These are phyloP conservation scores for Pterostichus madidus DNA, from an alignment of 2,888 invertebrate species.

Conservation along the genomic window DNA sequence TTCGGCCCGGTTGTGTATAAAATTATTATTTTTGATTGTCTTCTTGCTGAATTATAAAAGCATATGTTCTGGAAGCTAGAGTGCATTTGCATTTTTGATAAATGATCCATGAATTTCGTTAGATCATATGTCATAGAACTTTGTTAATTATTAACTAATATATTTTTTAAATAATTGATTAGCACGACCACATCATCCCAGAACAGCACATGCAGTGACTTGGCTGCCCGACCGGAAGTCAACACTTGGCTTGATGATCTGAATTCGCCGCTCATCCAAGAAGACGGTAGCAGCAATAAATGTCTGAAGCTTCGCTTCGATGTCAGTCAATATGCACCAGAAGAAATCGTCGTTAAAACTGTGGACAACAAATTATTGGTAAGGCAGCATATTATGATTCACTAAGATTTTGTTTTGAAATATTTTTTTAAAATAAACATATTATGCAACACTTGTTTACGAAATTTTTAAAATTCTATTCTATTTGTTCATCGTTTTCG, in stretches of 20 bases:
- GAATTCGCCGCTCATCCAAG: conserved; percentile 95
- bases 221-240: conserved; percentile 79
- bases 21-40: too few relatives aligned
- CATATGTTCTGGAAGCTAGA: too few relatives aligned
- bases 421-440: neutral
- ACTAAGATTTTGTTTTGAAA: conserved; percentile 13
- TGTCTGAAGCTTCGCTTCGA: conserved; percentile 97
- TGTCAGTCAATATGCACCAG: conserved; percentile 97
- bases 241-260: conserved; percentile 90
- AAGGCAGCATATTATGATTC: conserved; percentile 74
- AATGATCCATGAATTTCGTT: neutral
- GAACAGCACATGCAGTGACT: conserved; percentile 82
- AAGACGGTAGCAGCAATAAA: conserved; percentile 96
- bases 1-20: too few relatives aligned
- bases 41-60: too few relatives aligned
- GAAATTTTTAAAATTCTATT: conserved; percentile 6
- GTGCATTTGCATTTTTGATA: too few relatives aligned
- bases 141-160: neutral
- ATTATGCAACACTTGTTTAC: conserved; percentile 3
- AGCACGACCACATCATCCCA: conserved; percentile 83
- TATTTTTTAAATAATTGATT: neutral
- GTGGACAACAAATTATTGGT: conserved; percentile 98
- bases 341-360: conserved; percentile 99
- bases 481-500: neutral
- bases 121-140: neutral